Evolutionary conservation across 2,113 vertebrate species (phyloP).

Genomic region (Ptilonorhynchus violaceus): DNA sequence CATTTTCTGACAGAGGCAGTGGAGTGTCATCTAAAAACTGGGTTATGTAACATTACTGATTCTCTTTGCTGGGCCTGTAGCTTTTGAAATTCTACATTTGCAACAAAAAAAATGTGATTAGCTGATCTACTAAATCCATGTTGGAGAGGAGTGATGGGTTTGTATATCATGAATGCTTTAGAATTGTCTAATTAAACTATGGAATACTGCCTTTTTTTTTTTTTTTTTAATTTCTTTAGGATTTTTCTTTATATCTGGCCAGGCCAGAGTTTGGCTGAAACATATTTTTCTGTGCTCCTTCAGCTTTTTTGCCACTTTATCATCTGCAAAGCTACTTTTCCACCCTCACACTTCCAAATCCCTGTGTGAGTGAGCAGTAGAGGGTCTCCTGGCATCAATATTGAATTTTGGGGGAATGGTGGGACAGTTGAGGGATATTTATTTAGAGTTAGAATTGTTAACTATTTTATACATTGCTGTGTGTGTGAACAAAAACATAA

Average conservation of each 20-base stretch:
- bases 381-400: not conserved
- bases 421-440: not conserved
- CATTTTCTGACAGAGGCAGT: not conserved
- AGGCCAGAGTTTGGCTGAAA: not conserved
- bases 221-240: not conserved
- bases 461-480: not conserved
- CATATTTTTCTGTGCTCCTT: not conserved
- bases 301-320: not conserved
- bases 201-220: not conserved
- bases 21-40: not conserved
- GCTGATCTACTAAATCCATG: not conserved
- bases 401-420: not conserved
- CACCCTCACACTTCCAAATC: not conserved
- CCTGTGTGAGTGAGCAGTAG: not conserved
- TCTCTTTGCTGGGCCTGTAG: not conserved
- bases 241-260: not conserved
- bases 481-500: not conserved
- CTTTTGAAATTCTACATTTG: not conserved
- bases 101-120: constrained; percentile 2
- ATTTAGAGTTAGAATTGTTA: not conserved
- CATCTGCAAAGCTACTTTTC: not conserved
- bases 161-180: not conserved
- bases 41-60: not conserved
- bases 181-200: not conserved
- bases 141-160: not conserved